phyloP scores from a whole-genome alignment of 2,888 invertebrate genomes.

The Caenorhabditis macrosperma region DNA sequence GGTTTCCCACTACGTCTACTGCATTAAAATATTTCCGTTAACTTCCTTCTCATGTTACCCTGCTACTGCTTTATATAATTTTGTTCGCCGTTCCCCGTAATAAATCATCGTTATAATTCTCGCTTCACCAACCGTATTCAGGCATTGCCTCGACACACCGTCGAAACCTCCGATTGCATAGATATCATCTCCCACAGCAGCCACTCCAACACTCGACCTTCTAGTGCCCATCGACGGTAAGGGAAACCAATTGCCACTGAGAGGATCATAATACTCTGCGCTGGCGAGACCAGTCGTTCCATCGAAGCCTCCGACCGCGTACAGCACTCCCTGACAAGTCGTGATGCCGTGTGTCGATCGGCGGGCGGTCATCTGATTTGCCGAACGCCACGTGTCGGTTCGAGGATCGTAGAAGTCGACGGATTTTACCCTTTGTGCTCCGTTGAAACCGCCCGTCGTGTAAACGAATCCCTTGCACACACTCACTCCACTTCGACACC shows the following conservation, averaged over 20 bases:
- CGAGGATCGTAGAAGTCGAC: slow-evolving; percentile 57
- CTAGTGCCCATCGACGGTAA: slow-evolving; percentile 92
- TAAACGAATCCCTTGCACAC: slow-evolving; percentile 48
- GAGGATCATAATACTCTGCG: slow-evolving; percentile 84
- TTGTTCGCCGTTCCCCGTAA: slow-evolving; percentile 5
- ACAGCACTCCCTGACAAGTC: slow-evolving; percentile 94
- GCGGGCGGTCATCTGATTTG: slow-evolving; percentile 50
- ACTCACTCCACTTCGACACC: slow-evolving; percentile 60
- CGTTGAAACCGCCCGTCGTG: slow-evolving; percentile 63
- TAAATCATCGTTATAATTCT: neutral
- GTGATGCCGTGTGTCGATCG: slow-evolving; percentile 89
- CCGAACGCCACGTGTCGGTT: slow-evolving; percentile 55
- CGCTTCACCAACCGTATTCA: slow-evolving; percentile 50
- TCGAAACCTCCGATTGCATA: slow-evolving; percentile 97
- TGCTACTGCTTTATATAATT: slow-evolving; percentile 29
- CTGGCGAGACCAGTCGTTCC: slow-evolving; percentile 91
- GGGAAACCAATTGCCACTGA: slow-evolving; percentile 53
- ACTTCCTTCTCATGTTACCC: slow-evolving; percentile 27
- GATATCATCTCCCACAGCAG: slow-evolving; percentile 93
- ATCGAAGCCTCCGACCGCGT: slow-evolving; percentile 96
- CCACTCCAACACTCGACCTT: slow-evolving; percentile 97
- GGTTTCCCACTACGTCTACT: slow-evolving; percentile 38
- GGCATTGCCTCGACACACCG: slow-evolving; percentile 83
- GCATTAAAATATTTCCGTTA: slow-evolving; percentile 21
- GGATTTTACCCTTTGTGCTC: slow-evolving; percentile 52